Evolutionary conservation across 2,888 invertebrate genomes (phyloP), one percentile per base, ranked within the genome.

Genomic region (Orthonevra nobilis): DNA sequence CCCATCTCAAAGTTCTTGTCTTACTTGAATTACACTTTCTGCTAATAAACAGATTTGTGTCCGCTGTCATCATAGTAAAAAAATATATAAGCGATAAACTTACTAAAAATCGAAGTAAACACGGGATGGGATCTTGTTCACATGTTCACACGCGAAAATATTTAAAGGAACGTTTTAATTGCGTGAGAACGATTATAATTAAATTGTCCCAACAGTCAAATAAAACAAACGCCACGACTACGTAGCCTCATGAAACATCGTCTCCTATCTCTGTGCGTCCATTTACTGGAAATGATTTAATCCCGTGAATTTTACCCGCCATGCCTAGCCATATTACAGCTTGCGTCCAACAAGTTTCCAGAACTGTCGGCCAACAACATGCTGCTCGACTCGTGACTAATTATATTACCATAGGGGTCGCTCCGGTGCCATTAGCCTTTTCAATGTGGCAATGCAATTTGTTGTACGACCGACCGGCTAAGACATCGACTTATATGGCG

Each of bases 321-420:
- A 23, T 52, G 28, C 38, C 4, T 14, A 58, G 38, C 61, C 63
- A 52, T 58, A 58, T 64, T 36, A 58, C 58, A 10, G 42, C 48
- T 64, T 52, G 30, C 48, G 30, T 46, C 36, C 52, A 68, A 42
- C 66, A 52, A 72, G 23, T 75, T 75, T 63, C 30, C 5, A 42
- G 69, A 75, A 63, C 56, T 56, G 75, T 63, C 56, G 56, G 26
- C 36, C 50, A 36, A 56, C 58, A 44, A 32, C 60, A 34, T 20
- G 58, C 44, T 66, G 52, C 17, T 40, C 34, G 28, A 68, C 61
- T 72, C 73, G 79, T 79, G 79, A 79, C 73, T 79, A 79, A 79
- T 79, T 79, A 79, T 79, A 54, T 50, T 73, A 34, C 73, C 66
- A 72, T 73, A 68, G 73, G 52, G 73, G 79, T 79, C 79, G 73